Conservation (phyloP, 2,797 vertebrate genomes). For the Sus cebifrons region DNA sequence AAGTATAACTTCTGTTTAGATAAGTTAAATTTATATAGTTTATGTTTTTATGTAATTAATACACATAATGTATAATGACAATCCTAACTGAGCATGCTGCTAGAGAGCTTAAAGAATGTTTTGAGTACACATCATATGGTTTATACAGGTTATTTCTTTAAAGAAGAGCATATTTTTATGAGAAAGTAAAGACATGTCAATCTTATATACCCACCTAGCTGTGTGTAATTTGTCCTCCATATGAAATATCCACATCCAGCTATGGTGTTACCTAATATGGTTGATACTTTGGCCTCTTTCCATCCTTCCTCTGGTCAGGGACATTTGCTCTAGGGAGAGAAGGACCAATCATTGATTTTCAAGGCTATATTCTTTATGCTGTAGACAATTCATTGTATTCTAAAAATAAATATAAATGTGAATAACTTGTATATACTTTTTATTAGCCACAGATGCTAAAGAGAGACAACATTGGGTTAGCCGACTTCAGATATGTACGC, state of each 20-base stretch:
- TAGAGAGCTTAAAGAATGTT: slow-evolving; percentile 34
- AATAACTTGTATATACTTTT: slow-evolving; percentile 60
- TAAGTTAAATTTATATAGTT: slow-evolving; percentile 45
- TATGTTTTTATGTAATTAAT: slow-evolving; percentile 65
- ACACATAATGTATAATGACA: neutral
- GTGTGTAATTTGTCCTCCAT: neutral
- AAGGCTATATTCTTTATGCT: neutral
- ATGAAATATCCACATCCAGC: neutral
- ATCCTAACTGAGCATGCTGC: neutral
- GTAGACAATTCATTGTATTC: neutral
- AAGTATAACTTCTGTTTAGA: neutral
- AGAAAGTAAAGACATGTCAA: neutral
- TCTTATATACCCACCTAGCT: neutral
- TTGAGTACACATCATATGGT: neutral
- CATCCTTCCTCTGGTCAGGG: neutral
- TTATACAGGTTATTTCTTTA: slow-evolving; percentile 46
- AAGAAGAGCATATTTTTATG: neutral
- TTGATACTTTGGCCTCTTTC: neutral
- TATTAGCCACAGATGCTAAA: slow-evolving; percentile 96
- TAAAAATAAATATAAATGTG: slow-evolving; percentile 21
- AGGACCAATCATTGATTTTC: neutral
- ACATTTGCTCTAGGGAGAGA: neutral
- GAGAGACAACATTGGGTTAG: slow-evolving; percentile 99
- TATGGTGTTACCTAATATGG: neutral
- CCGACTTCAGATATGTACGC: slow-evolving; percentile 98